Evolutionary conservation across 1,140 invertebrate species (phyloP).

Genomic region (Drosophila mauritiana): DNA sequence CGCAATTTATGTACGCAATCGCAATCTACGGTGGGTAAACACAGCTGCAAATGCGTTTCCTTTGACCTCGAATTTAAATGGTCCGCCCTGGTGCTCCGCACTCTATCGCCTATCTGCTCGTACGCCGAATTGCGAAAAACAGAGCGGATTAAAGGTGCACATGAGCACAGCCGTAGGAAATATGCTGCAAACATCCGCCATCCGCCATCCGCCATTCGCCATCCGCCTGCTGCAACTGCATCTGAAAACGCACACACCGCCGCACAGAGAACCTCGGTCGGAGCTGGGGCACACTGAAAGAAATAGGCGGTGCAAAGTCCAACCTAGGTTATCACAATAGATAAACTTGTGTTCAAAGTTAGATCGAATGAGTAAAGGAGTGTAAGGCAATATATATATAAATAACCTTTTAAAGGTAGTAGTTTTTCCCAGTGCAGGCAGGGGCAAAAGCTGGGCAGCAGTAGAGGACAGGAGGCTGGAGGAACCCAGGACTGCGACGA

Average conservation of each 20-base stretch:
- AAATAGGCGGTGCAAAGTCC: background rate
- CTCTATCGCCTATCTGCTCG: constrained; percentile 58
- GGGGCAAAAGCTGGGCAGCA: constrained; percentile 9
- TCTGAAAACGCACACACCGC: constrained; percentile 69
- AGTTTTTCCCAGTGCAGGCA: constrained; percentile 2
- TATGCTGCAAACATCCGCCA: constrained; percentile 83
- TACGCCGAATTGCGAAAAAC: constrained; percentile 60
- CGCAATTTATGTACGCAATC: constrained; percentile 42
- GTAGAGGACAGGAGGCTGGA: constrained; percentile 16
- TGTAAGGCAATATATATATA: no score
- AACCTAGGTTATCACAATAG: no score
- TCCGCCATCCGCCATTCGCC: constrained; percentile 53
- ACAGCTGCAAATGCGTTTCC: constrained; percentile 79
- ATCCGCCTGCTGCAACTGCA: constrained; percentile 84
- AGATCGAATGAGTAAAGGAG: no score
- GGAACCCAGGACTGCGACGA: constrained; percentile 27
- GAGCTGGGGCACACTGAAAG: constrained; percentile 26
- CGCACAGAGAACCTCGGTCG: constrained; percentile 34
- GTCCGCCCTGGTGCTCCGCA: constrained; percentile 54
- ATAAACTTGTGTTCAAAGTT: no score
- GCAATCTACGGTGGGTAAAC: constrained; percentile 70
- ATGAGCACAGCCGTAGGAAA: constrained; percentile 80
- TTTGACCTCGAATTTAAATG: constrained; percentile 79
- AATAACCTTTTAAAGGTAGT: no score
- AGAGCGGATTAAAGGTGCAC: constrained; percentile 82